Evolutionary conservation across 1,140 invertebrate species (phyloP).

Genomic region (Conus betulinus): DNA sequence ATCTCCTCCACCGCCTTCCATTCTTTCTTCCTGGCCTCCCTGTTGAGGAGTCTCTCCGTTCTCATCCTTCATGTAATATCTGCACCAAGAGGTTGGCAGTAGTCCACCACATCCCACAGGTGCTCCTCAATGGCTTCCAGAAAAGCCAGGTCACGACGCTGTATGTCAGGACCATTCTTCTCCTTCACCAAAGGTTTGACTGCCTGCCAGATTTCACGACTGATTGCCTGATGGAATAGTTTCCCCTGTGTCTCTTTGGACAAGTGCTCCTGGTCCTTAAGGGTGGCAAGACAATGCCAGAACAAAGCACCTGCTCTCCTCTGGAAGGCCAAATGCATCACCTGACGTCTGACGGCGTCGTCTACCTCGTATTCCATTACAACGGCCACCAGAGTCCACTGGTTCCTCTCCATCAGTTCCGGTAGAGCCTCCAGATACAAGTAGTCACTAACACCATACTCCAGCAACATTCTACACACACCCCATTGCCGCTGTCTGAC

Average conservation of each 20-base stretch:
- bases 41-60: not conserved
- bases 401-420: not conserved
- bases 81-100: not conserved
- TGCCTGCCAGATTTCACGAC: not conserved
- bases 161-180: not conserved
- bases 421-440: not conserved
- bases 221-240: not conserved
- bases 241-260: not conserved
- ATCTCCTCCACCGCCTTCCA: conserved; percentile 15
- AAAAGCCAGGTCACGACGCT: not conserved
- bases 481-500: not conserved
- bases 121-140: not conserved
- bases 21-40: conserved; percentile 11
- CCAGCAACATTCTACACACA: conserved; percentile 6
- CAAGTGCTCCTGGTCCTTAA: not conserved
- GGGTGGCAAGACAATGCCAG: not conserved
- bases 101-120: conserved; percentile 1
- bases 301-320: not conserved
- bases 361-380: not conserved
- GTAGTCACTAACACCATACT: not conserved
- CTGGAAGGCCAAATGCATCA: not conserved
- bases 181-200: not conserved
- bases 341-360: not conserved
- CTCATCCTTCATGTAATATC: conserved; percentile 20
- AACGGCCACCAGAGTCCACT: not conserved